Evolutionary conservation across 2,113 vertebrate genomes (phyloP).

Genomic region (Psilopsiagon aurifrons): DNA sequence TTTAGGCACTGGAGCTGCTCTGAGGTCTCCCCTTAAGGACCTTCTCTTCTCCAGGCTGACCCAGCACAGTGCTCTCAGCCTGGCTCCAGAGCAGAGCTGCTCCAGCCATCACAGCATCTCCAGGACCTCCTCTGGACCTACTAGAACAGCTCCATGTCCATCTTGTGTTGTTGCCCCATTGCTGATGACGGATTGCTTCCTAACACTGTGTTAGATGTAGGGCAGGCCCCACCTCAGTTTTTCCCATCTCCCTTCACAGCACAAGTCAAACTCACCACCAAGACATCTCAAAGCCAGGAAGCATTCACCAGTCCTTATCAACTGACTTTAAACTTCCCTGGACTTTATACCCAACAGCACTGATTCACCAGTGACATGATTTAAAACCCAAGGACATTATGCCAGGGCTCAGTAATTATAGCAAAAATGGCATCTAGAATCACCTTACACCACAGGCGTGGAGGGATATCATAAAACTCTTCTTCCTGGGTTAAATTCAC

Average conservation of each 20-base stretch:
- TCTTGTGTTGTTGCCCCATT: background rate
- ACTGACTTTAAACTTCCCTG: background rate
- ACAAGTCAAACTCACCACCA: background rate
- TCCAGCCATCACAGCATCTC: background rate
- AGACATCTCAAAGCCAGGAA: background rate
- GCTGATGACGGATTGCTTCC: background rate
- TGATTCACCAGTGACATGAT: fast-evolving
- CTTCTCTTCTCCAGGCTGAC: too few species aligned
- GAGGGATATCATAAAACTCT: background rate
- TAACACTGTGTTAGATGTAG: too few species aligned
- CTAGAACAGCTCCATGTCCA: background rate
- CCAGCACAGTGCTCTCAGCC: background rate
- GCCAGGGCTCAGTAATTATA: background rate
- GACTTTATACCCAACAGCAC: background rate
- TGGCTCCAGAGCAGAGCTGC: background rate
- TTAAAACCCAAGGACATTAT: background rate
- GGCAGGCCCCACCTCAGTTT: background rate
- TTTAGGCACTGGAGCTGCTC: too few species aligned
- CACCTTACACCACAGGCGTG: background rate
- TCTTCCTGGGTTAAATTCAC: background rate
- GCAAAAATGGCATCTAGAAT: fast-evolving
- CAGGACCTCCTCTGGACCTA: background rate
- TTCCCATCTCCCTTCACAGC: background rate
- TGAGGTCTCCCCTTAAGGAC: too few species aligned
- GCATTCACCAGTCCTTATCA: background rate